These are phyloP conservation scores for Plumapathes pennacea DNA, from an alignment of 92 coral and sea anemone genomes.

Conservation along the genomic window DNA sequence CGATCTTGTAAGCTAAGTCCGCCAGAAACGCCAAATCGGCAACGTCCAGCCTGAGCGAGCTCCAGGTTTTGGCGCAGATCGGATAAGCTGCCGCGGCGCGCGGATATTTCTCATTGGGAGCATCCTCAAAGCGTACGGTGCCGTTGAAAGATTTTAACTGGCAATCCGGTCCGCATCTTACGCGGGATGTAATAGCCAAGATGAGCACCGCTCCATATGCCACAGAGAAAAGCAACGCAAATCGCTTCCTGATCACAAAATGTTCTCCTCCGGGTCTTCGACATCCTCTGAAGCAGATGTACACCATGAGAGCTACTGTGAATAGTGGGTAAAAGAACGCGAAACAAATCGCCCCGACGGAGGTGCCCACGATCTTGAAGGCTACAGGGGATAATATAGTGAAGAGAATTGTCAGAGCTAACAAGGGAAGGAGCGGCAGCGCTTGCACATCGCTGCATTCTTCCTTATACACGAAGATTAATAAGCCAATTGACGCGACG, in stretches of 20 bases:
- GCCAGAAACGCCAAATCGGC: constrained; percentile 74
- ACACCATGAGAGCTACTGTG: constrained; percentile 38
- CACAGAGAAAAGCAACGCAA: constrained; percentile 25
- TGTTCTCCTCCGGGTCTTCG: constrained; percentile 36
- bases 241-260: constrained; percentile 43
- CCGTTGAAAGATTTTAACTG: constrained; percentile 32
- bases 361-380: constrained; percentile 45
- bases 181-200: constrained; percentile 22
- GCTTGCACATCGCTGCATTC: constrained; percentile 26
- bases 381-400: constrained; percentile 62
- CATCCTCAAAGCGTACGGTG: background rate
- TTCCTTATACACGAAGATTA: constrained; percentile 36
- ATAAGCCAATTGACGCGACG: constrained; percentile 44
- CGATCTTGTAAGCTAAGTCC: constrained; percentile 42
- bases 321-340: constrained; percentile 65
- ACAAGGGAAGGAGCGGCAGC: constrained; percentile 16
- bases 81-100: constrained; percentile 29
- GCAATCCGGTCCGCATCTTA: constrained; percentile 39
- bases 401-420: constrained; percentile 14
- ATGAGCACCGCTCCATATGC: constrained; percentile 34
- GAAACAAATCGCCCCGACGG: constrained; percentile 52
- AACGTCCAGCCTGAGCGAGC: constrained; percentile 28
- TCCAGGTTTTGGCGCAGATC: constrained; percentile 59
- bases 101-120: background rate
- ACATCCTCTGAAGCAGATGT: constrained; percentile 49